Evolutionary conservation across 2,888 invertebrate species (phyloP).

Genomic region (Coleophora flavipennella): DNA sequence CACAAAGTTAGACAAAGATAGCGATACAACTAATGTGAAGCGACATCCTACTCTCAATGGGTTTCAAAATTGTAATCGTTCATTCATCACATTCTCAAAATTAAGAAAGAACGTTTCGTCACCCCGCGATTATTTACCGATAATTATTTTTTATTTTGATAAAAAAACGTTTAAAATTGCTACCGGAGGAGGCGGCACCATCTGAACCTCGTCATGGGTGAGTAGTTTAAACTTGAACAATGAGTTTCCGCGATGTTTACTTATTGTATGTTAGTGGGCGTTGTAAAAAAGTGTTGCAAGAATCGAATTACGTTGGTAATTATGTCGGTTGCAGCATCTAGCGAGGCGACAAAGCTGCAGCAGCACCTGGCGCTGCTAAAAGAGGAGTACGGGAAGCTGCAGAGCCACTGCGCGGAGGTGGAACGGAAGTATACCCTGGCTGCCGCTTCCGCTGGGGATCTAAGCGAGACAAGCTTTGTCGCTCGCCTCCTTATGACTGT

Average conservation of each 20-base stretch:
- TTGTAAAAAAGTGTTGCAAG: constrained; percentile 24
- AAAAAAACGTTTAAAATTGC: constrained; percentile 28
- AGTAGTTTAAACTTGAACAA: constrained; percentile 31
- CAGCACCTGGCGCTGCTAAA: constrained; percentile 89
- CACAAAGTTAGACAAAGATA: background rate
- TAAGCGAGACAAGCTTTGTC: constrained; percentile 86
- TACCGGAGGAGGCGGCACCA: constrained; percentile 20
- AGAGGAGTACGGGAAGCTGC: constrained; percentile 93
- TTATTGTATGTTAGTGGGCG: constrained; percentile 53
- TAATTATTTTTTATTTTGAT: constrained; percentile 27
- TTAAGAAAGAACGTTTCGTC: constrained; percentile 20
- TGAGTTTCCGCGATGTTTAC: constrained; percentile 22
- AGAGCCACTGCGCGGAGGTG: constrained; percentile 84
- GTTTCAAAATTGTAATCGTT: background rate
- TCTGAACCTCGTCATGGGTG: constrained; percentile 51
- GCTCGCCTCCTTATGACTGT: constrained; percentile 85
- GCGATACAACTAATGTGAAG: too few relatives aligned
- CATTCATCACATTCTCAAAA: background rate
- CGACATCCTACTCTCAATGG: too few relatives aligned
- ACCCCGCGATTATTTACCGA: constrained; percentile 30
- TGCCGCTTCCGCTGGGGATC: constrained; percentile 76
- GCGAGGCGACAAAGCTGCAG: constrained; percentile 79
- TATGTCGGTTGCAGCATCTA: constrained; percentile 62
- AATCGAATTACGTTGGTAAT: constrained; percentile 13
- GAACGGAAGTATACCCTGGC: constrained; percentile 88